Conservation (phyloP, 2,888 invertebrate genomes). For the Heliconius aoede region DNA sequence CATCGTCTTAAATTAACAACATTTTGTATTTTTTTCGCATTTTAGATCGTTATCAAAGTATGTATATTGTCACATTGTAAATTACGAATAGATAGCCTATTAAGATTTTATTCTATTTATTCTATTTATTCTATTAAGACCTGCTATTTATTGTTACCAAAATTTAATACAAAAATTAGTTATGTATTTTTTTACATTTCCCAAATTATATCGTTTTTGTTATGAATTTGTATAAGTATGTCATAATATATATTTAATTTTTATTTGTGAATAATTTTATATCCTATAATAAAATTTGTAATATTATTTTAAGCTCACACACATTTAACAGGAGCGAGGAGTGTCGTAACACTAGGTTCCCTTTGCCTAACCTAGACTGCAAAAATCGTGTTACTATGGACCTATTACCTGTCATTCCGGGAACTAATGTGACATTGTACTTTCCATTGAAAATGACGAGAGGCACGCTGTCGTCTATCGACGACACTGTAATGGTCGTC, state of each 20-base stretch:
- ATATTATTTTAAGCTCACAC: too few relatives aligned
- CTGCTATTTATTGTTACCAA: neutral
- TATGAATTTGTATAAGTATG: too few relatives aligned
- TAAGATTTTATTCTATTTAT: slow-evolving; percentile 17
- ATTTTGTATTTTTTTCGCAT: slow-evolving; percentile 15
- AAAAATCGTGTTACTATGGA: too few relatives aligned
- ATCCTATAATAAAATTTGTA: too few relatives aligned
- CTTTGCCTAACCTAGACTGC: neutral
- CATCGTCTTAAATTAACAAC: slow-evolving; percentile 9
- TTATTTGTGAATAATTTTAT: too few relatives aligned
- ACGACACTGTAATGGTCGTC: slow-evolving; percentile 62
- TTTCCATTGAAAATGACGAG: slow-evolving; percentile 67
- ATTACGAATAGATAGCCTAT: slow-evolving; percentile 17
- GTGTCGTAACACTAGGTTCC: neutral
- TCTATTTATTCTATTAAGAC: too few relatives aligned
- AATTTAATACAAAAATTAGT: neutral
- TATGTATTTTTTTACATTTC: too few relatives aligned
- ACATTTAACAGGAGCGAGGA: neutral
- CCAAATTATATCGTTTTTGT: too few relatives aligned
- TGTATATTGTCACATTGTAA: slow-evolving; percentile 18
- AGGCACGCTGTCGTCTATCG: slow-evolving; percentile 65
- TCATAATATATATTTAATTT: too few relatives aligned
- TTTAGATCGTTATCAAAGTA: slow-evolving; percentile 29
- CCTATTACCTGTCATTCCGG: slow-evolving; percentile 68
- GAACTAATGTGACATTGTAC: slow-evolving; percentile 69